Conservation (phyloP, 2,797 vertebrate genomes). For the Etheostoma nigrum region DNA sequence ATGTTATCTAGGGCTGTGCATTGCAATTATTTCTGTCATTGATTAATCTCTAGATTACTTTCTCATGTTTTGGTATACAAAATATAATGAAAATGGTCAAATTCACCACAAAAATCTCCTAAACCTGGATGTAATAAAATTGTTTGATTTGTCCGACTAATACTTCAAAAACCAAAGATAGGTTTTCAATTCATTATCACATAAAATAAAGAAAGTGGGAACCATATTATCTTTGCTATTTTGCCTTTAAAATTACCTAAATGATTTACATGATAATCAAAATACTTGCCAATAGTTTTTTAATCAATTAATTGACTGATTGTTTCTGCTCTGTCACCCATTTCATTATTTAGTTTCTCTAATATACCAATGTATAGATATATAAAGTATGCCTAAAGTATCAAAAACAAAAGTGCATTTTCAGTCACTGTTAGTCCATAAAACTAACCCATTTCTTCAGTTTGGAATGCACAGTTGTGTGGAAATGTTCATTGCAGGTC, state of each 20-base stretch:
- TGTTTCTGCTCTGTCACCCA: background rate
- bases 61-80: background rate
- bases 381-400: background rate
- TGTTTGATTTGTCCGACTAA: background rate
- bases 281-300: background rate
- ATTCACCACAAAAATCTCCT: background rate
- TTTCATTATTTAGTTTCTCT: background rate
- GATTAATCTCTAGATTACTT: background rate
- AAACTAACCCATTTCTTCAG: background rate
- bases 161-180: background rate
- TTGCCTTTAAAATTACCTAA: background rate
- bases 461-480: background rate
- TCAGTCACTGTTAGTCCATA: background rate
- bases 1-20: background rate
- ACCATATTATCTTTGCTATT: background rate
- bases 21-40: background rate
- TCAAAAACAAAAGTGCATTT: background rate
- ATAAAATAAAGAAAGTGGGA: background rate
- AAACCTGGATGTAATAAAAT: background rate
- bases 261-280: background rate
- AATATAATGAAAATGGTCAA: background rate
- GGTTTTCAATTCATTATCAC: background rate
- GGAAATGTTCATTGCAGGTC: background rate
- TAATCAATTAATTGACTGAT: background rate
- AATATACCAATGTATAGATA: background rate